phyloP scores from a whole-genome alignment of 35 echinoderm and acorn worm genomes.

The Diadema setosum region DNA sequence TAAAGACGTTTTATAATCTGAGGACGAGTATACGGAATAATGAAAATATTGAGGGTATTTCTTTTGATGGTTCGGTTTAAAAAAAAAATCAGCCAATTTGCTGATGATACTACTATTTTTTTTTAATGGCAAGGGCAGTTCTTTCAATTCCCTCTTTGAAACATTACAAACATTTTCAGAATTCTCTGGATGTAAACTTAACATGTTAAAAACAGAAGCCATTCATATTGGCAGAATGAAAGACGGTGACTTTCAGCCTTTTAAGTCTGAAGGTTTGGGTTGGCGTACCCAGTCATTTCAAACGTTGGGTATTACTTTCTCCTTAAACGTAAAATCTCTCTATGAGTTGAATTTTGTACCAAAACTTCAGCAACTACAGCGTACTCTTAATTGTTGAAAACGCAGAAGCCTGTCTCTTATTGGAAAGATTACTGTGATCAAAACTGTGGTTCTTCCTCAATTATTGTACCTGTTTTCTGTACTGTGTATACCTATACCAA shows the following conservation, averaged over 20 bases:
- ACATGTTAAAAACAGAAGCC: neutral
- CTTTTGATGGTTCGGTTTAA: neutral
- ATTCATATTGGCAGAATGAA: neutral
- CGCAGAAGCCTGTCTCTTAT: neutral
- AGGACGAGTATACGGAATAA: neutral
- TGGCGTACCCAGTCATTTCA: too few relatives aligned
- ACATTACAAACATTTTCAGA: neutral
- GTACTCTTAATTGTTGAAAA: neutral
- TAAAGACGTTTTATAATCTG: slow-evolving; percentile 8
- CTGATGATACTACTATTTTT: neutral
- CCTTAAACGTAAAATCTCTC: too few relatives aligned
- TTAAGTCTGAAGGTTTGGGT: neutral
- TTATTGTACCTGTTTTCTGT: neutral
- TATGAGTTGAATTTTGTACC: neutral
- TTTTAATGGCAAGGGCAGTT: neutral
- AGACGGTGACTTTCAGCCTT: neutral
- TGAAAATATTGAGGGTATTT: neutral
- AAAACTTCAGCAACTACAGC: neutral
- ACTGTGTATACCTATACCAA: neutral
- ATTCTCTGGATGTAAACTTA: neutral
- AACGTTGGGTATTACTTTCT: too few relatives aligned
- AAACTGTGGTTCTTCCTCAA: neutral
- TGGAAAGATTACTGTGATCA: neutral
- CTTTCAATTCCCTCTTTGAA: neutral
- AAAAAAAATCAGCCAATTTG: neutral